A percentile compares a stretch with the other conserved stretches of the same genome.
phyloP scores from a whole-genome alignment of 2,113 vertebrate genomes.

The Lota lota region DNA sequence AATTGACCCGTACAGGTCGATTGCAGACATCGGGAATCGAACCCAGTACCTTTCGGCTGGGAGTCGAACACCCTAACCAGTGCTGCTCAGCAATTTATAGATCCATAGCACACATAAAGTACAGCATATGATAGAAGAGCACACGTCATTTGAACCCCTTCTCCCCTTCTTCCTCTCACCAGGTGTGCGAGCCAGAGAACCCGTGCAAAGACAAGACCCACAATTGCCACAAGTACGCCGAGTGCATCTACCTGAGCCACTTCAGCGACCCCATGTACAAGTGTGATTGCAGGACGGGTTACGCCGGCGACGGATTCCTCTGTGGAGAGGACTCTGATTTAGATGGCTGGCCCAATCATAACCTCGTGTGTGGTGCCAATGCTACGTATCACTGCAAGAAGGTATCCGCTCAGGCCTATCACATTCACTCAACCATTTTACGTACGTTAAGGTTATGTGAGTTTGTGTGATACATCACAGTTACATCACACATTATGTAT shows the following conservation, averaged over 20 bases:
- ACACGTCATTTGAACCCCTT: not conserved
- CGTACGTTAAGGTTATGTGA: too few species aligned
- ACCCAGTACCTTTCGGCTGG: too few species aligned
- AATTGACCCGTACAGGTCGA: too few species aligned
- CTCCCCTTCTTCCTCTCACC: conserved; percentile 8
- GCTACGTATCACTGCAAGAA: conserved; percentile 90
- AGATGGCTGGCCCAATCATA: conserved; percentile 96
- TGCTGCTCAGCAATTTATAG: too few species aligned
- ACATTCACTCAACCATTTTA: too few species aligned
- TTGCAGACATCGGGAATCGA: too few species aligned
- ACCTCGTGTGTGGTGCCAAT: conserved; percentile 89
- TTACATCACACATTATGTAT: not conserved
- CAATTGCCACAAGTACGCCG: conserved; percentile 86
- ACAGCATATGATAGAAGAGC: too few species aligned
- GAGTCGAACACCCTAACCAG: too few species aligned
- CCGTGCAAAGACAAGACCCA: conserved; percentile 93
- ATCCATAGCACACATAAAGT: too few species aligned
- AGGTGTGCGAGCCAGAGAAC: conserved; percentile 95
- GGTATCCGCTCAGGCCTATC: conserved; percentile 65
- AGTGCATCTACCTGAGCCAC: conserved; percentile 92
- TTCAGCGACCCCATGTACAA: conserved; percentile 97
- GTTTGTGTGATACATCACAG: too few species aligned
- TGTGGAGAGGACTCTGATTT: conserved; percentile 96
- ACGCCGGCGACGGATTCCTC: conserved; percentile 91
- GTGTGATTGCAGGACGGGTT: conserved; percentile 92